Evolutionary conservation across 2,888 invertebrate species (phyloP).

Genomic region (Gonocerus acuteangulatus): DNA sequence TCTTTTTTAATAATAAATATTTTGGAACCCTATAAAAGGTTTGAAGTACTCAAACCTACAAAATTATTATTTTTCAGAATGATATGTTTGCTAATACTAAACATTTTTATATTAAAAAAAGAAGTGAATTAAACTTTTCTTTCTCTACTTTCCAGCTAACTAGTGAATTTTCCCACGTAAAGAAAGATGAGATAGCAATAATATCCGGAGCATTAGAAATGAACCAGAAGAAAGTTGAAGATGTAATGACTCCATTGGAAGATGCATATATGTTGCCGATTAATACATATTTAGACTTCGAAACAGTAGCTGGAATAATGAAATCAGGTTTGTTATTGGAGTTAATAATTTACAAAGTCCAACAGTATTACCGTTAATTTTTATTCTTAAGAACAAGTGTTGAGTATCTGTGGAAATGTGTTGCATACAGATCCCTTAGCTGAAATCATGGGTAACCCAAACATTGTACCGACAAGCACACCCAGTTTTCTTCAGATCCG

Average conservation of each 20-base stretch:
- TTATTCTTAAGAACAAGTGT: not conserved
- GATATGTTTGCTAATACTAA: no score
- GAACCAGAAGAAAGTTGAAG: conserved; percentile 33
- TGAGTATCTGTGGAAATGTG: no score
- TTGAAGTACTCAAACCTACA: no score
- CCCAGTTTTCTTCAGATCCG: no score
- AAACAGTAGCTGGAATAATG: conserved; percentile 34
- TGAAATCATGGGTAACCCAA: no score
- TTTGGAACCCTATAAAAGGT: no score
- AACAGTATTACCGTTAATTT: not conserved
- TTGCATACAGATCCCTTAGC: no score
- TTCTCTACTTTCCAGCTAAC: conserved; percentile 30
- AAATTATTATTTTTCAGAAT: no score
- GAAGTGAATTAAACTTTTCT: no score
- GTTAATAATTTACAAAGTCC: not conserved
- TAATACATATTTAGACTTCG: conserved; percentile 33
- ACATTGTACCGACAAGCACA: no score
- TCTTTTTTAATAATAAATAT: no score
- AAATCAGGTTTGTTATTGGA: conserved; percentile 28
- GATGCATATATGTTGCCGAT: conserved; percentile 35
- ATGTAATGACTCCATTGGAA: conserved; percentile 34
- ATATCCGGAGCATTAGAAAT: conserved; percentile 35
- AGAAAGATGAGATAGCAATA: conserved; percentile 34
- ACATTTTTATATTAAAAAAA: no score
- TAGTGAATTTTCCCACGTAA: conserved; percentile 26